Conservation (phyloP, 2,888 invertebrate species). For the Andrena marginata region DNA sequence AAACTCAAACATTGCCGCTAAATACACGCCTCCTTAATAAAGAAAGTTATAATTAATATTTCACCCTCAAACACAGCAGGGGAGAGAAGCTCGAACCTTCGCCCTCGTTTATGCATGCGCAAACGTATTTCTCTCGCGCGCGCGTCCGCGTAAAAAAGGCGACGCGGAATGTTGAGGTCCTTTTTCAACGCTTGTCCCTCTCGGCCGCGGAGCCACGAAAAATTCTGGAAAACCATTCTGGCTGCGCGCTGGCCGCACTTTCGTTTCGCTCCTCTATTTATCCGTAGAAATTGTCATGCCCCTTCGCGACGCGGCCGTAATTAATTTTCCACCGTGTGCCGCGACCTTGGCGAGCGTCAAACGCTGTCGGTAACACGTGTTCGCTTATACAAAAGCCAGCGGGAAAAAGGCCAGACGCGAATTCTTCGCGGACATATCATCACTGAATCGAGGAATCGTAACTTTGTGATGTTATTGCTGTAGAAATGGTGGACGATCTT, state of each 20-base stretch:
- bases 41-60: slow-evolving; percentile 64
- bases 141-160: neutral
- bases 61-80: slow-evolving; percentile 29
- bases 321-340: slow-evolving; percentile 23
- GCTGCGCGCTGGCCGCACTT: neutral
- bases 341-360: slow-evolving; percentile 10
- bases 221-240: slow-evolving; percentile 24
- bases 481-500: neutral
- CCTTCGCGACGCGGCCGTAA: slow-evolving; percentile 3
- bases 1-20: slow-evolving; percentile 56
- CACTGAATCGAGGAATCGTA: neutral
- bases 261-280: neutral
- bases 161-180: neutral
- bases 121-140: slow-evolving; percentile 36
- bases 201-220: neutral
- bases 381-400: neutral
- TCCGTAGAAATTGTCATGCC: neutral
- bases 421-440: neutral
- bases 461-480: neutral
- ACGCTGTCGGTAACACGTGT: neutral
- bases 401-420: neutral
- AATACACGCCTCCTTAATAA: slow-evolving; percentile 51
- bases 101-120: slow-evolving; percentile 22
- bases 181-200: slow-evolving; percentile 2
- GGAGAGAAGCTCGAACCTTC: neutral